phyloP scores from a whole-genome alignment of 2,113 vertebrate genomes.

The Pycnonotus jocosus region DNA sequence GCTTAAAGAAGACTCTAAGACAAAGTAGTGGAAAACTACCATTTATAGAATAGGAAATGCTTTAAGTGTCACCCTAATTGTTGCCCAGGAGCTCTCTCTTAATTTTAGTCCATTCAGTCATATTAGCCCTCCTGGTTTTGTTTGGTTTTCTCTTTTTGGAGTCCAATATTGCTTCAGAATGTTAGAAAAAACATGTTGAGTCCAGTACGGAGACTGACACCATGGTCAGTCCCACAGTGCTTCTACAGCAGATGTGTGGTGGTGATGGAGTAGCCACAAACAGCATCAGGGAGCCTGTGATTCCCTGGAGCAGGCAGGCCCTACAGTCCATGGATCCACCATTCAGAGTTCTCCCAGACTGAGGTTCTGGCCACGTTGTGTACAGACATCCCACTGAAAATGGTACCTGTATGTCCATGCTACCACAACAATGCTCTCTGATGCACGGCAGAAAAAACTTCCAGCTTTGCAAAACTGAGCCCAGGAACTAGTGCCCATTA shows the following conservation, averaged over 20 bases:
- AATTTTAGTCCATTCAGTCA: neutral
- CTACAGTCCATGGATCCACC: neutral
- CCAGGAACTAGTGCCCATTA: neutral
- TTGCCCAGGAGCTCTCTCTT: neutral
- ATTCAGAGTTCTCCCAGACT: neutral
- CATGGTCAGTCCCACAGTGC: too few species aligned
- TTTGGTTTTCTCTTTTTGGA: neutral
- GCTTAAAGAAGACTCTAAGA: neutral
- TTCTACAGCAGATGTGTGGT: neutral
- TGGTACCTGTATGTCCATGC: neutral
- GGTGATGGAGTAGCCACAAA: neutral
- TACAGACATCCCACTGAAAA: neutral
- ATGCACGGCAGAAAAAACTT: fast-evolving
- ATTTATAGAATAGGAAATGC: neutral
- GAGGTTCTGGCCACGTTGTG: neutral
- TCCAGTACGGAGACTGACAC: fast-evolving
- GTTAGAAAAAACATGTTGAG: neutral
- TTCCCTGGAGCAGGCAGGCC: neutral
- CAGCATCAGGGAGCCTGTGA: fast-evolving
- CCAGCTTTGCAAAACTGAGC: neutral
- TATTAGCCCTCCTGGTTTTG: neutral
- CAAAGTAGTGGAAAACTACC: neutral
- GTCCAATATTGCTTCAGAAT: neutral
- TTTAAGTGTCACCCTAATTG: neutral
- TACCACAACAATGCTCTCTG: fast-evolving